Percentiles rank a stretch among this genome's conserved stretches.
Conservation (phyloP, 2,797 vertebrate species). For the Zenarchopterus dispar region DNA sequence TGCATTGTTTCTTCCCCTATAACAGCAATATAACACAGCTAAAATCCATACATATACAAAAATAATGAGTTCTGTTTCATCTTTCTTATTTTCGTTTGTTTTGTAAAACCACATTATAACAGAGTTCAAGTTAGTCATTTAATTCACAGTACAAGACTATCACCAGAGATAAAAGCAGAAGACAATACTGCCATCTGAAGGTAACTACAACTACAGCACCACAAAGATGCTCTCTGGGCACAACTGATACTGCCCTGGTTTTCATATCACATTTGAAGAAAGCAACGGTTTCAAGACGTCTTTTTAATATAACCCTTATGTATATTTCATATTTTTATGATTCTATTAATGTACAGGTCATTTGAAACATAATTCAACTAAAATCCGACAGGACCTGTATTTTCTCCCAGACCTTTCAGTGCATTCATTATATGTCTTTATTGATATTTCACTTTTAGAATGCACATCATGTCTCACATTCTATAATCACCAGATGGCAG, state of each 20-base stretch:
- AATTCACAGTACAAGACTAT: constrained; percentile 11
- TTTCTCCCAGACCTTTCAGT: constrained; percentile 3
- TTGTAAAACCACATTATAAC: neutral
- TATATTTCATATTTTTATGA: neutral
- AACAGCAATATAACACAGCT: too few relatives aligned
- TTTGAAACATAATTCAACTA: neutral
- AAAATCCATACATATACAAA: too few relatives aligned
- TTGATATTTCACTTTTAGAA: constrained; percentile 10
- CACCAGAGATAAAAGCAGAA: constrained; percentile 24
- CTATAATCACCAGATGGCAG: constrained; percentile 72
- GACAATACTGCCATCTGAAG: constrained; percentile 71
- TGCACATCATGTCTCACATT: constrained; percentile 31
- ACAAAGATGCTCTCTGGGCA: neutral
- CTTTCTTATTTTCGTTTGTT: neutral
- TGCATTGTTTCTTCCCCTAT: too few relatives aligned
- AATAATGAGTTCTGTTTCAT: neutral
- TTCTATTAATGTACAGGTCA: neutral
- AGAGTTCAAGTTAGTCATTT: neutral
- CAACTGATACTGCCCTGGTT: neutral
- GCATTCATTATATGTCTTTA: neutral
- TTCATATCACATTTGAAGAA: neutral
- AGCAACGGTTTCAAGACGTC: too few relatives aligned
- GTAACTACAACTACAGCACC: constrained; percentile 19
- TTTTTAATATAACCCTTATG: neutral
- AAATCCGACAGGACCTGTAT: neutral